Evolutionary conservation across 2,113 vertebrate species (phyloP), one percentile per base, ranked within the genome.

Genomic region (Coregonus clupeaformis): DNA sequence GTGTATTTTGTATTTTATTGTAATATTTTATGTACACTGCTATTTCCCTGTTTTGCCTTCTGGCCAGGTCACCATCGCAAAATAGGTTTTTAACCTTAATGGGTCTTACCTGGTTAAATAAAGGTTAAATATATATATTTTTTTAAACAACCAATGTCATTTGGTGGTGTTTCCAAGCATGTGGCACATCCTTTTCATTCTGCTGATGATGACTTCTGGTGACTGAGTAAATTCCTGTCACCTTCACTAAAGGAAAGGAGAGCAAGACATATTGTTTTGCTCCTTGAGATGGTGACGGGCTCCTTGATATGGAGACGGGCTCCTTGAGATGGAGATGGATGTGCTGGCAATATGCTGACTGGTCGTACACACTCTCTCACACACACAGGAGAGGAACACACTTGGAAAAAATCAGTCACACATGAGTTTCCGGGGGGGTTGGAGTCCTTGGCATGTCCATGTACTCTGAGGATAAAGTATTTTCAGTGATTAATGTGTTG

Each of bases 281-380:
- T 45, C 30, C 57, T 70, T 59, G 29, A 72, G 64, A 77, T 77
- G 72, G 59, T 73, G 85, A 42, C 36, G 36, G 36, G 36, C 36
- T 42, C 36, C 36, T 42, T 42, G 36, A 42, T 7, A 42, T 42
- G 36, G 36, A 11, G 36, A 83, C 45, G 47, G 73, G 36, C 36
- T 42, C 36, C 36, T 42, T 42, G 36, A 42, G 36, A 42, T 42
- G 36, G 36, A 42, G 36, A 83, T 32, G 47, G 73, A 83, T 77
- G 70, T 66, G 62, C 32, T 18, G 60, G 74, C 25, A 81, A 83
- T 77, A 72, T 62, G 79, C 85, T 80, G 80, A 82, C 47, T 73
- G 52, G 75, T 14, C 73, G 62, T 66, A 47, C 32, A 42, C 36
- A 11, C 36, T 42, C 36, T 36, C 36, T 9, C 36, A 0, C 36